Evolutionary conservation across 2,797 vertebrate genomes (phyloP), one percentile per base, ranked within the genome.

Genomic region (Chromis chromis): DNA sequence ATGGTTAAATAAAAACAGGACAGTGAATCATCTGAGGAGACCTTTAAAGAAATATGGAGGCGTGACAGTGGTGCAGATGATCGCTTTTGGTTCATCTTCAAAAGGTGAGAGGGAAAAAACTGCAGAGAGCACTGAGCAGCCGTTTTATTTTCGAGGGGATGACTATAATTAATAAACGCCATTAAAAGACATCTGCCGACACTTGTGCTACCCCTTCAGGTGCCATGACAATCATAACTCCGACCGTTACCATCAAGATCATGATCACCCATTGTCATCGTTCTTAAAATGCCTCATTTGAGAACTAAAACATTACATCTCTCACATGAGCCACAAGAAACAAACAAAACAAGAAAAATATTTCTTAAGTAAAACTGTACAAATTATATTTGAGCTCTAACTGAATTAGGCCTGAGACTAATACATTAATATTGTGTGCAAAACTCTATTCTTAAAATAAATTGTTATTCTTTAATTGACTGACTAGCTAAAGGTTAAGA

Each of bases 111-210:
- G 19, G 17, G 33, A 40, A 39, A 55, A 27, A 44, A 57, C 72
- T 76, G 55, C 58, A 72, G 58, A 60, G 65, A 81, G 67, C 31
- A 25, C 27, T 12, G 44, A 57, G 59, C 62, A 64, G 66, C 25
- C 55, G 17, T 80, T 86, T 72, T 46, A 52, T 62, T 65, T 75
- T 42, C 70, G 16, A 76, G 44, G 48, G 71, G 66, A 76, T 39
- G 74, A 76, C 44, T 78, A 31, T 70, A 87, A 83, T 88, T 88
- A 88, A 83, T 88, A 86, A 86, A 76, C 42, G 67, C 39, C 56
- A 82, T 88, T 87, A 87, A 83, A 88, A 76, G 77, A 78, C 89
- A 89, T 88, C 88, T 90, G 87, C 83, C 69, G 46, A 61, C 76
- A 75, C 75, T 69, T 40, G 6, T 19, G 27, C 54, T 70, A 56